These are phyloP conservation scores for Drosophila merina DNA, from an alignment of 2,888 invertebrate species.

Conservation along the genomic window DNA sequence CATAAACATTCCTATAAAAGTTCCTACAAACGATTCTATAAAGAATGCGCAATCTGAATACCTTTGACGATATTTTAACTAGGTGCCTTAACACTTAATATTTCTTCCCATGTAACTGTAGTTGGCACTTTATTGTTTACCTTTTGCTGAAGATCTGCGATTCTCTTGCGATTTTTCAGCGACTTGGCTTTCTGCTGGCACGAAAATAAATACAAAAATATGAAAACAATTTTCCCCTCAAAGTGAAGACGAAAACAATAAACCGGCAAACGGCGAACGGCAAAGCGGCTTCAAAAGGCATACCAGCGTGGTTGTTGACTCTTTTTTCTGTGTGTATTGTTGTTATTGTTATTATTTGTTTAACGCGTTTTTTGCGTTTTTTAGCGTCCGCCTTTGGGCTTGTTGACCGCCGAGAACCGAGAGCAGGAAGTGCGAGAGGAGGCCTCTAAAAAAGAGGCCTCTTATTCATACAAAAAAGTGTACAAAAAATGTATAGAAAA, in stretches of 20 bases:
- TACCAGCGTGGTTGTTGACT: conserved; percentile 75
- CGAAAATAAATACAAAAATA: conserved; percentile 45
- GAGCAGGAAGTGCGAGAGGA: conserved; percentile 29
- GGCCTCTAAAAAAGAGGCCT: conserved; percentile 1
- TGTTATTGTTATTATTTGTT: conserved; percentile 37
- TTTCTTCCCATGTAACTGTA: conserved; percentile 48
- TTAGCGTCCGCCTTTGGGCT: conserved; percentile 43
- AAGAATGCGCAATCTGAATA: no score
- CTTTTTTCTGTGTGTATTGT: conserved; percentile 38
- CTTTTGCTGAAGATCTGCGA: conserved; percentile 19
- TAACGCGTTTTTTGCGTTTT: conserved; percentile 33
- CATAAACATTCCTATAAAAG: no score
- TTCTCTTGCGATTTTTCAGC: conserved; percentile 3
- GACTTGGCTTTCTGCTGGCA: conserved; percentile 23
- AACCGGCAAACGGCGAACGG: conserved; percentile 39
- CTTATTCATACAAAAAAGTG: background rate
- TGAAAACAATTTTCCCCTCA: conserved; percentile 46
- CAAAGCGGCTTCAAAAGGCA: conserved; percentile 58
- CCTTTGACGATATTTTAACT: no score
- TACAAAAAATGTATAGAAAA: background rate
- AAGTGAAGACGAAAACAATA: conserved; percentile 49
- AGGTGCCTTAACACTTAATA: no score
- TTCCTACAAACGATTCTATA: no score
- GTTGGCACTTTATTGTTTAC: conserved; percentile 41
- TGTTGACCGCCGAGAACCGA: conserved; percentile 26